Conservation (phyloP, 2,797 vertebrate genomes). For the Myoxocephalus aenaeus region DNA sequence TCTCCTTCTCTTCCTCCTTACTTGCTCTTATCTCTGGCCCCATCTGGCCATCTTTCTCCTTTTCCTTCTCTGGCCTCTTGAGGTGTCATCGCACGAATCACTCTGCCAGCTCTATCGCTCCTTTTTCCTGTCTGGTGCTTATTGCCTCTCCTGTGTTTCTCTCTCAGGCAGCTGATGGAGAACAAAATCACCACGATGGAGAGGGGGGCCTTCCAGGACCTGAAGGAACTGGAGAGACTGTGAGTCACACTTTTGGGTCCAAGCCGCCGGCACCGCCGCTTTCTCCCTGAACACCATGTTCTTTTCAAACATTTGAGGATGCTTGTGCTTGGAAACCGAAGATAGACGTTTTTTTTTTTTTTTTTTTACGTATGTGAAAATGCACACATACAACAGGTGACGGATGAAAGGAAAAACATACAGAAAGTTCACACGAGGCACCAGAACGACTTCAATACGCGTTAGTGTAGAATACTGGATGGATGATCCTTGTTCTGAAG, state of each 20-base stretch:
- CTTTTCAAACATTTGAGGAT: neutral
- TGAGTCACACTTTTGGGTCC: constrained; percentile 81
- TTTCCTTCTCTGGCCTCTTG: constrained; percentile 35
- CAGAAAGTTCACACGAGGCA: neutral
- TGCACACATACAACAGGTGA: neutral
- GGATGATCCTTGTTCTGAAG: neutral
- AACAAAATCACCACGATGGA: constrained; percentile 97
- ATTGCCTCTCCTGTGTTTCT: constrained; percentile 47
- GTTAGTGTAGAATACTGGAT: neutral
- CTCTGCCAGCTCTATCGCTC: constrained; percentile 36
- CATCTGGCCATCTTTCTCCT: constrained; percentile 33
- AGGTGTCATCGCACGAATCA: constrained; percentile 47
- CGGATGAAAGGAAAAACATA: constrained; percentile 7
- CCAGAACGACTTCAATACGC: neutral
- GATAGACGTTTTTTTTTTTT: constrained; percentile 15
- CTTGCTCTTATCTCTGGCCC: constrained; percentile 47
- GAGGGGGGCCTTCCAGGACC: constrained; percentile 96
- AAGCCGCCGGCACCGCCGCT: neutral
- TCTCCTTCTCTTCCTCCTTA: constrained; percentile 19
- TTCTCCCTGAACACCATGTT: neutral
- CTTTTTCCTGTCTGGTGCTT: constrained; percentile 14
- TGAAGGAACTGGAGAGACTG: constrained; percentile 97
- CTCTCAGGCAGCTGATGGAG: constrained; percentile 94
- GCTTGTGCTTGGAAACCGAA: constrained; percentile 2
- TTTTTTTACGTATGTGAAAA: constrained; percentile 6